Conservation (phyloP, 2,797 vertebrate genomes). For the Cheirogaleus major region DNA sequence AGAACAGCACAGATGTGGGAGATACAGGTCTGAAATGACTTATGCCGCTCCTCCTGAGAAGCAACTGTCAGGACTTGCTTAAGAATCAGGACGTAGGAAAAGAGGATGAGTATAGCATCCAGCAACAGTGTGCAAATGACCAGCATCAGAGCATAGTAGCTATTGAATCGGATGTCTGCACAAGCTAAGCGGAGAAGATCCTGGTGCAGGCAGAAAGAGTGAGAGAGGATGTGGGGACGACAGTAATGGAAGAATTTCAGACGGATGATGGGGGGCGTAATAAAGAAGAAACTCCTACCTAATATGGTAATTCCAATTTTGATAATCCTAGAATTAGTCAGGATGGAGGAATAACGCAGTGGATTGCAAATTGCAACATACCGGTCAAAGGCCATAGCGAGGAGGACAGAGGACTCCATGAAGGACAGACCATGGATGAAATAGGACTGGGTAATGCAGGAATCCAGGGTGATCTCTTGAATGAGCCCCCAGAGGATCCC, state of each 20-base stretch:
- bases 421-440: slow-evolving; percentile 56
- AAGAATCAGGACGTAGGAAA: slow-evolving; percentile 57
- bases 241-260: slow-evolving; percentile 48
- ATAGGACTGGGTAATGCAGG: slow-evolving; percentile 33
- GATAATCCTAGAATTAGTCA: slow-evolving; percentile 68
- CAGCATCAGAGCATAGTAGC: slow-evolving; percentile 80
- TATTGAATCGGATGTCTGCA: slow-evolving; percentile 79
- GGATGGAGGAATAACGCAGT: slow-evolving; percentile 58
- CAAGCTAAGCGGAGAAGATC: slow-evolving; percentile 27
- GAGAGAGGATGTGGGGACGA: slow-evolving; percentile 22
- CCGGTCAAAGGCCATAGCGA: slow-evolving; percentile 83
- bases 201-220: slow-evolving; percentile 62
- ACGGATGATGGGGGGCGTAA: slow-evolving; percentile 23
- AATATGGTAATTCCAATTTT: slow-evolving; percentile 12
- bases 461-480: neutral
- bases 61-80: slow-evolving; percentile 53
- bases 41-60: neutral
- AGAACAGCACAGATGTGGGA: slow-evolving; percentile 54
- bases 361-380: slow-evolving; percentile 71
- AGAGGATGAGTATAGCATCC: slow-evolving; percentile 44
- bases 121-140: slow-evolving; percentile 48
- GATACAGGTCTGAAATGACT: slow-evolving; percentile 56
- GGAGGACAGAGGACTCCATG: slow-evolving; percentile 78
- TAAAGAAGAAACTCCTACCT: slow-evolving; percentile 43
- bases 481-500: neutral